These are phyloP conservation scores for Rhizomys pruinosus DNA, from an alignment of 2,113 vertebrate species.

Conservation along the genomic window DNA sequence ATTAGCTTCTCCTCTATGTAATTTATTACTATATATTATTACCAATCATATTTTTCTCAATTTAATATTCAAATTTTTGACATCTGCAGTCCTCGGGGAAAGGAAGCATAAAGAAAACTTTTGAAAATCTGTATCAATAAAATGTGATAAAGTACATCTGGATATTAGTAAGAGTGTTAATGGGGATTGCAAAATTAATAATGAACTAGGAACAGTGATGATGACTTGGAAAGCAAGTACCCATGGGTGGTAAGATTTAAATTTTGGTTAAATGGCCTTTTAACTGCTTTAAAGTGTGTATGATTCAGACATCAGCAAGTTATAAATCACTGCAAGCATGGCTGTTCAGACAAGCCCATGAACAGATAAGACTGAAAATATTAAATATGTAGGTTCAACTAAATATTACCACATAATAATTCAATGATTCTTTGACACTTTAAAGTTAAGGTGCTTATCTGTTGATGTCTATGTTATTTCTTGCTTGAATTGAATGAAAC, in stretches of 20 bases:
- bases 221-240: not conserved
- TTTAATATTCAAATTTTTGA: constrained; percentile 44
- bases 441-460: constrained; percentile 2
- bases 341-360: not conserved
- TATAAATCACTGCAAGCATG: not conserved
- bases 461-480: not conserved
- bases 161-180: not conserved
- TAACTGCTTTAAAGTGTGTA: not conserved
- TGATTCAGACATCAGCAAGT: not conserved
- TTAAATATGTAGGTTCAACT: not conserved
- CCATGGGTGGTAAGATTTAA: not conserved
- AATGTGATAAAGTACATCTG: not conserved
- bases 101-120: not conserved
- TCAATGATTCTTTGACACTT: not conserved
- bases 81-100: constrained; percentile 20
- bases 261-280: not conserved
- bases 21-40: constrained; percentile 1
- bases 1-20: not conserved
- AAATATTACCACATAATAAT: not conserved
- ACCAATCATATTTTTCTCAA: not conserved
- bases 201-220: not conserved
- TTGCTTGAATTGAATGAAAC: constrained; percentile 26
- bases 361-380: not conserved
- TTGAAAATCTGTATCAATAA: not conserved
- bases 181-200: not conserved